phyloP scores from a whole-genome alignment of 2,888 invertebrate species.

The Plebejus anna region DNA sequence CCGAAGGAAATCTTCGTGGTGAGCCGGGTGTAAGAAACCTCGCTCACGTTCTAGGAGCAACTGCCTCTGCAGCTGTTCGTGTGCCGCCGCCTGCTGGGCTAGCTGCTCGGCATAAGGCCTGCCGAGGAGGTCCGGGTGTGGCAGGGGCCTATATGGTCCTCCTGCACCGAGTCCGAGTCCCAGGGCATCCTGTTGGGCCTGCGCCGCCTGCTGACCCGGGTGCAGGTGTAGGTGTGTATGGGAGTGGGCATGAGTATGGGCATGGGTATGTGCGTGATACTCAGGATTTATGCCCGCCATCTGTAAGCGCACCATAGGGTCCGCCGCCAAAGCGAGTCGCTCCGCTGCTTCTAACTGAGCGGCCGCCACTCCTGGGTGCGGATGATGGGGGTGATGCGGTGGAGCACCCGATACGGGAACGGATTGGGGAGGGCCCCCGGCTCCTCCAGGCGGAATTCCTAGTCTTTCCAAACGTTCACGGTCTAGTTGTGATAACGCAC shows the following conservation, averaged over 20 bases:
- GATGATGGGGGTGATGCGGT: constrained; percentile 79
- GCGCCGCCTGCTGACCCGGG: constrained; percentile 85
- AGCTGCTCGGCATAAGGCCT: constrained; percentile 90
- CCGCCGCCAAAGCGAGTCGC: constrained; percentile 90
- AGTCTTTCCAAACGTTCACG: constrained; percentile 91
- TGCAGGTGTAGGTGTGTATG: constrained; percentile 91
- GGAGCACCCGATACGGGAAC: constrained; percentile 78
- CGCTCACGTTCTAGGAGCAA: constrained; percentile 90
- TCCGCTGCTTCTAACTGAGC: constrained; percentile 88
- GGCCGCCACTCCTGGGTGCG: constrained; percentile 72
- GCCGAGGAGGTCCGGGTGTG: constrained; percentile 88
- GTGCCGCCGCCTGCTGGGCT: constrained; percentile 88
- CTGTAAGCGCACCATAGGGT: constrained; percentile 95
- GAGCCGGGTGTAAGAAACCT: constrained; percentile 79
- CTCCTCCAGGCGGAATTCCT: constrained; percentile 84
- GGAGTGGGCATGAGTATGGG: constrained; percentile 94
- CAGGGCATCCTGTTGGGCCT: constrained; percentile 84
- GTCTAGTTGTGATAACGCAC: constrained; percentile 89
- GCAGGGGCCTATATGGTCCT: constrained; percentile 82
- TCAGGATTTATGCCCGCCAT: constrained; percentile 94
- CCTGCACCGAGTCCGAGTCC: constrained; percentile 64
- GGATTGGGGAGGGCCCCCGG: constrained; percentile 67
- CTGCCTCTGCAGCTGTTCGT: constrained; percentile 92
- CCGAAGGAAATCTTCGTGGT: constrained; percentile 80
- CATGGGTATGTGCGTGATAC: constrained; percentile 95